Evolutionary conservation across 2,113 vertebrate species (phyloP).

Genomic region (Gambusia affinis): DNA sequence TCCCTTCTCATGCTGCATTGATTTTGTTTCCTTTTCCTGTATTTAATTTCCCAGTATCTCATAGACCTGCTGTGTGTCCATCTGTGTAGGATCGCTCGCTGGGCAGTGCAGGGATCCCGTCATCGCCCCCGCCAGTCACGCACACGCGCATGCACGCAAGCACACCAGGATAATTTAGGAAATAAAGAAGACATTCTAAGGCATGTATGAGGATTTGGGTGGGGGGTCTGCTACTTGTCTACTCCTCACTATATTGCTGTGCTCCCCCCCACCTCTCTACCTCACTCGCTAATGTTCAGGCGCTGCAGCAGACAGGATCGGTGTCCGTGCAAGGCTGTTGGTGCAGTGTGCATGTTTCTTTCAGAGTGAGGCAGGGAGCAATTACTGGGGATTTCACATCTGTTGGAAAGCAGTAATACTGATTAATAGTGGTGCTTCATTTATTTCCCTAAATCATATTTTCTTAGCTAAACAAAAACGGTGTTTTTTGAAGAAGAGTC

Average conservation of each 20-base stretch:
- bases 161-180: conserved; percentile 30
- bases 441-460: conserved; percentile 3
- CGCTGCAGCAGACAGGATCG: conserved; percentile 69
- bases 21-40: conserved; percentile 67
- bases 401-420: conserved; percentile 12
- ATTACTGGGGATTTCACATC: conserved; percentile 20
- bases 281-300: conserved; percentile 52
- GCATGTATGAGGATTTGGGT: conserved; percentile 55
- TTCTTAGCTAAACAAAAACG: conserved; percentile 19
- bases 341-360: conserved; percentile 68
- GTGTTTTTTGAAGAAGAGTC: neutral
- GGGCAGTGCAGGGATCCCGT: conserved; percentile 44
- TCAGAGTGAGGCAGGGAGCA: conserved; percentile 41
- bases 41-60: conserved; percentile 69
- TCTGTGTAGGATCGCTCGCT: conserved; percentile 54
- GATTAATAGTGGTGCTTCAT: conserved; percentile 5
- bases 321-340: conserved; percentile 60
- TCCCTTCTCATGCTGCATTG: conserved; percentile 60
- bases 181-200: conserved; percentile 46
- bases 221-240: conserved; percentile 44
- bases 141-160: conserved; percentile 17
- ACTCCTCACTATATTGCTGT: conserved; percentile 20
- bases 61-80: conserved; percentile 60
- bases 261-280: conserved; percentile 47
- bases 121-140: conserved; percentile 44